Evolutionary conservation across 2,113 vertebrate species (phyloP).

Genomic region (Microcebus ravelobensis): DNA sequence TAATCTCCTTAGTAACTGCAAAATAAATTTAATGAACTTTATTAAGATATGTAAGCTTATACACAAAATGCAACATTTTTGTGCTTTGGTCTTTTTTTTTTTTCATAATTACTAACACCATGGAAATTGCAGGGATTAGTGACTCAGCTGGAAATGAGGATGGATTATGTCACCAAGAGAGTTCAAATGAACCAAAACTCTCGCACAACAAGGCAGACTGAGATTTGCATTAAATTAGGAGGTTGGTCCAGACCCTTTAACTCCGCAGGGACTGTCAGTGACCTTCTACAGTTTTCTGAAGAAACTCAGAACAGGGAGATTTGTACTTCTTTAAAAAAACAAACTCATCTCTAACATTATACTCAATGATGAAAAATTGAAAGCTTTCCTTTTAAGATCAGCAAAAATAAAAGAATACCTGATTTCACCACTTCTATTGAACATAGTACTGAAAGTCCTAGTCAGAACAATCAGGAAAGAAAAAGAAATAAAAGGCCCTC

Average conservation of each 20-base stretch:
- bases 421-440: background rate
- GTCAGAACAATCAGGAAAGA: background rate
- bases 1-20: background rate
- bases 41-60: background rate
- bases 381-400: background rate
- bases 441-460: background rate
- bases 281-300: background rate
- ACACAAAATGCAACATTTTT: background rate
- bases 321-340: background rate
- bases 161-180: slow-evolving; percentile 35
- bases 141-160: background rate
- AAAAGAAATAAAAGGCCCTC: background rate
- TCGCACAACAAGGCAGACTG: background rate
- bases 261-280: background rate
- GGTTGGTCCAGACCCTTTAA: background rate
- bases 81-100: background rate
- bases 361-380: background rate
- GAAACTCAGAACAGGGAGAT: background rate
- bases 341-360: background rate
- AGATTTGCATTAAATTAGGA: slow-evolving; percentile 21
- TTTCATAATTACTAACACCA: background rate
- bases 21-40: slow-evolving; percentile 14
- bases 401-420: background rate
- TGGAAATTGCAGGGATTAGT: slow-evolving; percentile 43
- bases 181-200: background rate